phyloP scores from a whole-genome alignment of 2,888 invertebrate genomes.

The Amphipoea lucens region DNA sequence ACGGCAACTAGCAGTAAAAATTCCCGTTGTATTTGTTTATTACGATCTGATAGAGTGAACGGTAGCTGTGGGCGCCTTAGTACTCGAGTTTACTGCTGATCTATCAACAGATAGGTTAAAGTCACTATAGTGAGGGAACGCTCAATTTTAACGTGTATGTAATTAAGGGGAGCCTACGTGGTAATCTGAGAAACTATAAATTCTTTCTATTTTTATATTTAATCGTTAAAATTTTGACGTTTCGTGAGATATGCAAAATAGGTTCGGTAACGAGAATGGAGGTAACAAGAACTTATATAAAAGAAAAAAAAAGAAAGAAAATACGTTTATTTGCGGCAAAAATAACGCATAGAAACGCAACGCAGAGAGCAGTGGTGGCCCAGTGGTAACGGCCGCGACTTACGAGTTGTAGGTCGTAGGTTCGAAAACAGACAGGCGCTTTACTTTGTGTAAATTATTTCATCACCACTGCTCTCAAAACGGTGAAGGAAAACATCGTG shows the following conservation, averaged over 20 bases:
- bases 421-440: too few species aligned
- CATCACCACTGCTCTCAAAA: too few species aligned
- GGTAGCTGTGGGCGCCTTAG: slow-evolving; percentile 71
- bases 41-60: slow-evolving; percentile 72
- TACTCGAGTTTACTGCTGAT: slow-evolving; percentile 64
- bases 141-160: slow-evolving; percentile 57
- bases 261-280: neutral
- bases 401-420: too few species aligned
- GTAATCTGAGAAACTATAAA: slow-evolving; percentile 47
- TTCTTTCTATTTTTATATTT: slow-evolving; percentile 17
- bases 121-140: slow-evolving; percentile 49
- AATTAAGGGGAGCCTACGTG: slow-evolving; percentile 36
- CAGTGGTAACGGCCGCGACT: too few species aligned
- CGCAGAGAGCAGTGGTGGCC: too few species aligned
- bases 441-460: too few species aligned
- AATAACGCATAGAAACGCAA: too few species aligned
- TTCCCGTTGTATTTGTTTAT: slow-evolving; percentile 78
- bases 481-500: too few species aligned
- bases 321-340: too few species aligned
- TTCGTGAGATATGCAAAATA: slow-evolving; percentile 20
- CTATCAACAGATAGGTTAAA: slow-evolving; percentile 61
- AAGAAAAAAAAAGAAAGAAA: too few species aligned
- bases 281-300: neutral
- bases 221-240: slow-evolving; percentile 7
- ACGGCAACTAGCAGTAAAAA: slow-evolving; percentile 72